Conservation (phyloP, 2,888 invertebrate species). For the Harpalus rufipes region DNA sequence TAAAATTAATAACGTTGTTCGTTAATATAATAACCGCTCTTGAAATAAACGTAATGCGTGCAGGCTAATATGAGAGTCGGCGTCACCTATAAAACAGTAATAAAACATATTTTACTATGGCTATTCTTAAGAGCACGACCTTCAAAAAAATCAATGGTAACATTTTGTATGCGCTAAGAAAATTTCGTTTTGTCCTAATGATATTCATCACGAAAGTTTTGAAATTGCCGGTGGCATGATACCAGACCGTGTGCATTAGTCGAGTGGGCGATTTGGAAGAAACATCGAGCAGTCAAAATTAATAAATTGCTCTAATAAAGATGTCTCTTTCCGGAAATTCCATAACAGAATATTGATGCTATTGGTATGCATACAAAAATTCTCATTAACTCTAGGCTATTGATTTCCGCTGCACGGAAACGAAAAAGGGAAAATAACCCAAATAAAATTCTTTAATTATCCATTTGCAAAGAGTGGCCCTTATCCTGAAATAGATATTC, state of each 20-base stretch:
- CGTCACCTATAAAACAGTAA: slow-evolving; percentile 38
- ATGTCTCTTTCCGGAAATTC: slow-evolving; percentile 28
- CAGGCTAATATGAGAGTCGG: background rate
- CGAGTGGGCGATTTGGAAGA: slow-evolving; percentile 41
- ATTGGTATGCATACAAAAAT: slow-evolving; percentile 32
- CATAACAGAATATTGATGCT: background rate
- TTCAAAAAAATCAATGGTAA: slow-evolving; percentile 56
- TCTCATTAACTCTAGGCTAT: background rate
- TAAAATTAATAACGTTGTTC: background rate
- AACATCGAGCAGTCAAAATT: slow-evolving; percentile 29
- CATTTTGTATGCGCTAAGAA: slow-evolving; percentile 50
- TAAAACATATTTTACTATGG: slow-evolving; percentile 54
- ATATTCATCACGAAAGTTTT: slow-evolving; percentile 64
- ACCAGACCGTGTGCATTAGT: slow-evolving; percentile 46
- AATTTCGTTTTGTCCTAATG: slow-evolving; percentile 63
- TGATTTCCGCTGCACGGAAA: background rate
- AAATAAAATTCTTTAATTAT: slow-evolving; percentile 3
- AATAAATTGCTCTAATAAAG: slow-evolving; percentile 54
- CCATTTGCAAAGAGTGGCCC: background rate
- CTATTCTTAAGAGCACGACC: slow-evolving; percentile 46
- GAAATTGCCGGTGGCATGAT: slow-evolving; percentile 57
- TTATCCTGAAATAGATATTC: background rate
- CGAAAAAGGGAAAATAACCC: background rate
- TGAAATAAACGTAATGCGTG: background rate
- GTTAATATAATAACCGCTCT: background rate